Evolutionary conservation across 2,113 vertebrate genomes (phyloP), one percentile per base, ranked within the genome.

Genomic region (Phrynosoma blainvillii): DNA sequence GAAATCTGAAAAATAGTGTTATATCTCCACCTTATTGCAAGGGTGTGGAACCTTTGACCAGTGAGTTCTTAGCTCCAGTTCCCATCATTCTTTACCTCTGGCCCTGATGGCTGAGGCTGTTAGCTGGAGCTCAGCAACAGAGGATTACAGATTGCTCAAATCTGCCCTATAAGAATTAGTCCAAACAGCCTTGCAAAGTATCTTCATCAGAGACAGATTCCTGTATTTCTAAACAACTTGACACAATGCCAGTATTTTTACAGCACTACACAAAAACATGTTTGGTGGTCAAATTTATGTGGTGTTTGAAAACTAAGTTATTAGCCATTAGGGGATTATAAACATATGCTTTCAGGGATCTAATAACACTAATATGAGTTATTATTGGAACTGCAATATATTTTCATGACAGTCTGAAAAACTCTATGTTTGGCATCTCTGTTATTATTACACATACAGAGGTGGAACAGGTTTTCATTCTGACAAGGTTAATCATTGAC

Each of bases 281-380:
- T 85, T 81, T 90, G 79, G 47, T 80, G 71, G 82, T 81, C 71
- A 85, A 56, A 76, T 85, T 80, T 90, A 62, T 85, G 65, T 82
- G 82, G 47, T 85, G 18, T 59, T 81, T 68, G 65, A 27, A 84
- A 84, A 75, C 23, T 71, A 82, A 79, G 32, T 30, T 74, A 65
- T 82, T 83, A 86, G 21, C 52, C 74, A 88, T 83, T 70, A 83
- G 84, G 79, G 74, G 25, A 79, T 88, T 83, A n/a, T 54, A 91
- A 88, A 36, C 70, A 80, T 85, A 65, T 85, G 83, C 56, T 73
- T 90, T 82, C 79, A 88, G 66, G 56, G 62, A 62, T 84, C 86
- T 76, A 88, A 83, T 83, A 85, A 79, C n/a, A 79, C 52, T 65
- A 68, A 77, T 88, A 82, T 54, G 73, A 88, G 23, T 85, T 88